These are phyloP conservation scores for Aplocera efformata DNA, from an alignment of 2,888 invertebrate species.

Conservation along the genomic window DNA sequence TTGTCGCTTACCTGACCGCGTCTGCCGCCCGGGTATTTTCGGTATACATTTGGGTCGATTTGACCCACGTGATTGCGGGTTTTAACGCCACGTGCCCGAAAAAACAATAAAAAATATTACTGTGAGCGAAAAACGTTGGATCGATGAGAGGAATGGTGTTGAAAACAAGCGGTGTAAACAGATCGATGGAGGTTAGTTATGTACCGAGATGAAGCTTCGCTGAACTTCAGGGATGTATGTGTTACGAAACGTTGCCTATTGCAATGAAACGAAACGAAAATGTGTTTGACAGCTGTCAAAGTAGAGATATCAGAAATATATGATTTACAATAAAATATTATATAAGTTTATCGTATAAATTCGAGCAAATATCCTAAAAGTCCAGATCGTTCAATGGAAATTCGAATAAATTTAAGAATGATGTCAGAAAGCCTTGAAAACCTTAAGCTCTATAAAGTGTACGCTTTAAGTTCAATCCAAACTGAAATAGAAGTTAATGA, in stretches of 20 bases:
- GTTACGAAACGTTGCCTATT: slow-evolving; percentile 11
- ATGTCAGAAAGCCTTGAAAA: slow-evolving; percentile 5
- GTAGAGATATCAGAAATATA: too few species aligned
- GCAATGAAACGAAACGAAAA: slow-evolving; percentile 4
- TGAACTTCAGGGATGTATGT: slow-evolving; percentile 16
- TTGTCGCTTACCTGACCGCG: slow-evolving; percentile 73
- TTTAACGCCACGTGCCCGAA: slow-evolving; percentile 18
- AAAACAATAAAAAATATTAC: slow-evolving; percentile 18
- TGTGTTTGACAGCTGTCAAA: neutral
- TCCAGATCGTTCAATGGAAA: too few species aligned
- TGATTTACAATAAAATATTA: too few species aligned
- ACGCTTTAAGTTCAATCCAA: slow-evolving; percentile 6
- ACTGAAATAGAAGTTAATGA: slow-evolving; percentile 12
- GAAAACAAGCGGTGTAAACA: slow-evolving; percentile 68
- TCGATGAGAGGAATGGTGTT: slow-evolving; percentile 42
- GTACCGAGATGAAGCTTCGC: slow-evolving; percentile 33
- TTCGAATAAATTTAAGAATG: too few species aligned
- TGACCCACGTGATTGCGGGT: slow-evolving; percentile 56
- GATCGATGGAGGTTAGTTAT: slow-evolving; percentile 58
- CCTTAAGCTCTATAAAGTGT: slow-evolving; percentile 5
- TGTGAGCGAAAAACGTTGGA: slow-evolving; percentile 25
- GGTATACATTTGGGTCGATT: slow-evolving; percentile 65
- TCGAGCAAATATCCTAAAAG: too few species aligned
- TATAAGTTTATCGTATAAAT: too few species aligned
- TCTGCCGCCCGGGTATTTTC: slow-evolving; percentile 78